Evolutionary conservation across 2,888 invertebrate genomes (phyloP), one percentile per base, ranked within the genome.

Genomic region (Noctuana brunneofusca): DNA sequence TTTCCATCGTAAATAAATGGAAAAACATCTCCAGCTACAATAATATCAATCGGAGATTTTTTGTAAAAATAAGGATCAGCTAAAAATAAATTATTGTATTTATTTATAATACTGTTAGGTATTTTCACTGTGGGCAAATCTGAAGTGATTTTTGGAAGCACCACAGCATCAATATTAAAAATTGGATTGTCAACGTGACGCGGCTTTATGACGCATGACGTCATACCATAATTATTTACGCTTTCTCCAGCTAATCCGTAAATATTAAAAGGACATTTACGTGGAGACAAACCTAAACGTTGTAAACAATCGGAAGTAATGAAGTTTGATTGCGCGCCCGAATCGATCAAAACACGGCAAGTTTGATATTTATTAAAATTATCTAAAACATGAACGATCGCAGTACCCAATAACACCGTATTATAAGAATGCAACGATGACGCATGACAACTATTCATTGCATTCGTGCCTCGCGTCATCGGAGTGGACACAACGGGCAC

Each of bases 41-140:
- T 35, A n/a, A 35, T 35, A 35, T 35, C 35, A n/a, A 35, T 35
- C 0, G 35, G 4, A n/a, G 35, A 35, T 3, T n/a, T 35, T 35
- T 35, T 35, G 11, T 35, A 35, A 35, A 35, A 35, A 35, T 35
- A 35, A n/a, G 35, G 35, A 35, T 35, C 35, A 3, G 35, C 35
- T 35, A 35, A 35, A 35, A 35, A 35, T n/a, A 35, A 35, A 35
- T 35, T 3, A 4, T n/a, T 35, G n/a, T 35, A 35, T 35, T 35
- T n/a, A n/a, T 35, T 35, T n/a, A 35, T 35, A 3, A 35, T 3
- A 35, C n/a, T 1, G 0, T 35, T 35, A 35, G 35, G 35, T 35
- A 35, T 35, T 35, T 35, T 35, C n/a, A 35, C 35, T n/a, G 35
- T 35, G n/a, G 35, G 35, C n/a, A 35, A n/a, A 35, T 35, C 35